phyloP scores from a whole-genome alignment of 2,888 invertebrate species.

The Teinopalpus imperialis region DNA sequence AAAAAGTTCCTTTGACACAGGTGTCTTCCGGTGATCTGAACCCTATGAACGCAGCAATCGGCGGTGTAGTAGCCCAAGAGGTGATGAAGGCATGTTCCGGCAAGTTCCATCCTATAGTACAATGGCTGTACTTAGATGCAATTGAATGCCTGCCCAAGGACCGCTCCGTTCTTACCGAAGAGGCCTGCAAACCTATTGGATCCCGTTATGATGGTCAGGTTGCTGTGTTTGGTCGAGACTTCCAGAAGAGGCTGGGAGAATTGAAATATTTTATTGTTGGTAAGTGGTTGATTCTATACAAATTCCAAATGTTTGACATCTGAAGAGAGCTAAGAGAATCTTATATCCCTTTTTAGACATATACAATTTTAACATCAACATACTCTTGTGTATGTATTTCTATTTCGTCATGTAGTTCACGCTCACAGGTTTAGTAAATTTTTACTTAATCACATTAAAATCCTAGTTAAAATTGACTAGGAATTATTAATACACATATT shows the following conservation, averaged over 20 bases:
- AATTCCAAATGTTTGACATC: too few species aligned
- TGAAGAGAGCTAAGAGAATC: too few species aligned
- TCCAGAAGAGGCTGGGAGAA: conserved; percentile 91
- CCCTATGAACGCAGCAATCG: conserved; percentile 96
- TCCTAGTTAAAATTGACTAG: too few species aligned
- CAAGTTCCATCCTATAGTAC: conserved; percentile 95
- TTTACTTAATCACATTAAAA: too few species aligned
- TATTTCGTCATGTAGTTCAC: too few species aligned
- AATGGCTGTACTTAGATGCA: conserved; percentile 98
- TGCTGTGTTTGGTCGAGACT: conserved; percentile 95
- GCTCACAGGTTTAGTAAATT: too few species aligned
- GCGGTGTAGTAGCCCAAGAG: conserved; percentile 98
- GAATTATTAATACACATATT: too few species aligned
- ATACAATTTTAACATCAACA: too few species aligned
- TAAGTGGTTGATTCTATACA: too few species aligned
- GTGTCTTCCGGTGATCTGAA: conserved; percentile 89
- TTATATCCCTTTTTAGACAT: too few species aligned
- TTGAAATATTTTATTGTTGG: conserved; percentile 90
- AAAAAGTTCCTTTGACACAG: too few species aligned
- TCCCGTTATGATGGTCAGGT: conserved; percentile 94
- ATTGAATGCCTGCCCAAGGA: conserved; percentile 94
- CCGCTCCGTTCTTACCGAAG: conserved; percentile 84
- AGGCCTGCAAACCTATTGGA: conserved; percentile 86
- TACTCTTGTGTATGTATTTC: too few species aligned
- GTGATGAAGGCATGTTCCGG: conserved; percentile 99